These are phyloP conservation scores for Ylistrum balloti DNA, from an alignment of 1,140 invertebrate genomes.

Conservation along the genomic window DNA sequence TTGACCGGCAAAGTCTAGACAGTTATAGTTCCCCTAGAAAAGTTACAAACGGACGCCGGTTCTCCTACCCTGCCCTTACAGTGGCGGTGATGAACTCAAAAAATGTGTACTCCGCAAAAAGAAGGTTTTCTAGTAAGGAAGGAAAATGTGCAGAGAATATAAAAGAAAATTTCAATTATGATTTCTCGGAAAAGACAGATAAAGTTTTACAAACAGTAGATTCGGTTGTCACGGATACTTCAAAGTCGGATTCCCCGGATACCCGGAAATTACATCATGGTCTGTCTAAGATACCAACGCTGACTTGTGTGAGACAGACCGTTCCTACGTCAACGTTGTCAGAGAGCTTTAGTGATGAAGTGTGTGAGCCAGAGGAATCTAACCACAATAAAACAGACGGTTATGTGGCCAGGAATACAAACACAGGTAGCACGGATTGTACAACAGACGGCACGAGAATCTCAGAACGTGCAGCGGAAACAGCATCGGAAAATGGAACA, in stretches of 20 bases:
- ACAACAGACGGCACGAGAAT: neutral
- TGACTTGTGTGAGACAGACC: neutral
- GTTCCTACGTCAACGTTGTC: neutral
- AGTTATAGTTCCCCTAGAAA: neutral
- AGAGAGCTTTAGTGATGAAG: constrained; percentile 4
- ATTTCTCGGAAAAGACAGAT: neutral
- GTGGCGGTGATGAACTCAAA: neutral
- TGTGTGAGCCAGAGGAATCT: neutral
- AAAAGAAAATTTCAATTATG: neutral
- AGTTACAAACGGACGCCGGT: neutral
- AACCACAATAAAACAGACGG: constrained; percentile 34
- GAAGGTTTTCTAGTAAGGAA: neutral
- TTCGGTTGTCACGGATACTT: neutral
- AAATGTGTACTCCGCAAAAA: neutral
- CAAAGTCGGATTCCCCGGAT: neutral
- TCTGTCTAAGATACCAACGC: neutral
- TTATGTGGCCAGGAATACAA: neutral
- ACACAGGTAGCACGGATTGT: neutral
- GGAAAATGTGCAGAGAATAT: neutral
- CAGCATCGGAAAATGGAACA: neutral
- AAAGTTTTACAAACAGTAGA: neutral
- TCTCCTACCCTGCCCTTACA: neutral
- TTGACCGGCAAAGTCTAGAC: neutral
- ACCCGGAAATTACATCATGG: constrained; percentile 23
- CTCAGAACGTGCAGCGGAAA: constrained; percentile 5